These are phyloP conservation scores for Discoglossus pictus DNA, from an alignment of 2,797 vertebrate genomes.

Conservation along the genomic window DNA sequence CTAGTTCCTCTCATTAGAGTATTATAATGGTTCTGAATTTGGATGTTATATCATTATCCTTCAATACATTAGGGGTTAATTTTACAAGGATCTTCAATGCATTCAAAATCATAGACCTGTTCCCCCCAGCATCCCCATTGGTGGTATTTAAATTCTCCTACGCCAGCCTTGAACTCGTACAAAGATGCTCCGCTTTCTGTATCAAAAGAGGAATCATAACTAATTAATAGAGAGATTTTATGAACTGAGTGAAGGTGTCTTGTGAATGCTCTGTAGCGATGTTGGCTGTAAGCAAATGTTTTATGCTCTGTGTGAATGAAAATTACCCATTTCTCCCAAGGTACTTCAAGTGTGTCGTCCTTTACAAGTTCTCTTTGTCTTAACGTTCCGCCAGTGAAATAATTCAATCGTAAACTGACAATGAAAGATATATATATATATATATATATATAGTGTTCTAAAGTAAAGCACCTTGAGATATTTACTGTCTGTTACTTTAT, in stretches of 20 bases:
- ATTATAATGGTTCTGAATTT: no score
- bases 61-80: not conserved
- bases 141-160: not conserved
- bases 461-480: not conserved
- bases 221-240: slow-evolving; percentile 37
- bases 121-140: not conserved
- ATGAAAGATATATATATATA: no score
- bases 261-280: not conserved
- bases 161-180: slow-evolving; percentile 12
- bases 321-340: slow-evolving; percentile 16
- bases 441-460: no score
- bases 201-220: slow-evolving; percentile 31
- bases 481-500: not conserved
- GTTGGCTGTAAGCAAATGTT: not conserved
- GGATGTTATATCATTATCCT: no score
- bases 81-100: not conserved
- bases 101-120: not conserved
- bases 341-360: not conserved
- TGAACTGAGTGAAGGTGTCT: slow-evolving; percentile 16
- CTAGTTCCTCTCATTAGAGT: no score
- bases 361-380: slow-evolving; percentile 6
- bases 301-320: not conserved
- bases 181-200: not conserved
- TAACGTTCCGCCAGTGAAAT: slow-evolving; percentile 1
- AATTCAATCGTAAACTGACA: not conserved